Conservation (phyloP, 2,797 vertebrate genomes). For the Lepus oiostolus region DNA sequence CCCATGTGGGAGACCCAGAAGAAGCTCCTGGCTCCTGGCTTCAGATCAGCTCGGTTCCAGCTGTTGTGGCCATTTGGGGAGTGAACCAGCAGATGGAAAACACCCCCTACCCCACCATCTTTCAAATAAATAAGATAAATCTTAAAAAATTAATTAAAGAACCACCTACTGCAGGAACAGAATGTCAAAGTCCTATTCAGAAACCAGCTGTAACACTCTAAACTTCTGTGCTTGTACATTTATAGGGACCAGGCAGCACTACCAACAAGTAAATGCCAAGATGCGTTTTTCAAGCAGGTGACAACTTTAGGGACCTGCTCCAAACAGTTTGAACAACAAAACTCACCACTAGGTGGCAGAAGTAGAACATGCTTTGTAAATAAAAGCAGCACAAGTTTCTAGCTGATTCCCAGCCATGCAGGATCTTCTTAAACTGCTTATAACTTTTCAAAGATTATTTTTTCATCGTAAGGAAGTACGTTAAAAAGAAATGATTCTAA, state of each 20-base stretch:
- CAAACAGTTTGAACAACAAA: not conserved
- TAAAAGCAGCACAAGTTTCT: not conserved
- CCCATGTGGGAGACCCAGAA: no score
- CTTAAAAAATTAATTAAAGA: no score
- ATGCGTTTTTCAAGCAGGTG: not conserved
- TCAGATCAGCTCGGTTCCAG: no score
- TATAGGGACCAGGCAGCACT: not conserved
- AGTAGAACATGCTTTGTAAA: conserved; percentile 41
- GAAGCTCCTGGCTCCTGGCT: no score
- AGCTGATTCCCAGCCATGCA: not conserved
- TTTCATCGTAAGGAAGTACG: not conserved
- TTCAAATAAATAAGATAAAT: no score
- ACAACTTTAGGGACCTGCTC: not conserved
- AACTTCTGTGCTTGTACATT: not conserved
- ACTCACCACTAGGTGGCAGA: conserved; percentile 88
- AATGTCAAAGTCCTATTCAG: not conserved
- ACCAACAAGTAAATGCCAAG: not conserved
- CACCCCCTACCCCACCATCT: no score
- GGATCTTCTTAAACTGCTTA: not conserved
- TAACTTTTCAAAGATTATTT: not conserved
- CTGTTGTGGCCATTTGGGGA: no score
- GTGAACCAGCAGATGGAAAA: no score
- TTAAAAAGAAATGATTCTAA: conserved; percentile 20
- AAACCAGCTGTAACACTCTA: not conserved
- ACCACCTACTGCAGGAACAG: no score